A percentile compares a stretch with the other conserved stretches of the same genome.
These are phyloP conservation scores for Drosophila quadrilineata DNA, from an alignment of 1,140 invertebrate species.

Conservation along the genomic window DNA sequence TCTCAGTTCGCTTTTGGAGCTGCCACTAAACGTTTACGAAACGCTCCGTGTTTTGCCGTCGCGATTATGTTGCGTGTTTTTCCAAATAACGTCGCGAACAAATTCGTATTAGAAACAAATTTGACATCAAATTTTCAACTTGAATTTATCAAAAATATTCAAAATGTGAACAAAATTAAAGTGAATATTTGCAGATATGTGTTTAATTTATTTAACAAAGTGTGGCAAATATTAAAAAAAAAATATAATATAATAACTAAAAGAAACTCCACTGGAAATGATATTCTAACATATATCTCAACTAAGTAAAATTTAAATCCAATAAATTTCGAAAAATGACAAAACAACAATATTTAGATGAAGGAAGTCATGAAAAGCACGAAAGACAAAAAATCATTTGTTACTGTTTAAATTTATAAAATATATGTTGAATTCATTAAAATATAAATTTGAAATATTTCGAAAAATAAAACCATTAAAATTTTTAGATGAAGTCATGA, in stretches of 20 bases:
- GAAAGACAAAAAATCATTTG: no score
- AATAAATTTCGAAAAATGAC: neutral
- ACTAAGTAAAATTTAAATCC: neutral
- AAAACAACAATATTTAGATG: no score
- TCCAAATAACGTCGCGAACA: slow-evolving; percentile 38
- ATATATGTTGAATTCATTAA: no score
- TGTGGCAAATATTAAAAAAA: slow-evolving; percentile 1
- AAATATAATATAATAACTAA: neutral
- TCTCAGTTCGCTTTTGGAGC: slow-evolving; percentile 67
- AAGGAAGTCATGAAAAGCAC: no score
- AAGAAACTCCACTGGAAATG: neutral
- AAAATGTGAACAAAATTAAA: neutral
- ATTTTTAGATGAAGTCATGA: slow-evolving; percentile 5
- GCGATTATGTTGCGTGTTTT: slow-evolving; percentile 28
- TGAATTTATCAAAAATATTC: neutral
- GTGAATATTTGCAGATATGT: slow-evolving; percentile 25
- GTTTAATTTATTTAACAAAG: neutral
- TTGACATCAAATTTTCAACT: slow-evolving; percentile 6
- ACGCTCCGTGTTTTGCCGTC: slow-evolving; percentile 45
- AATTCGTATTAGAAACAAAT: slow-evolving; percentile 1
- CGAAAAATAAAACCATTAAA: slow-evolving; percentile 8
- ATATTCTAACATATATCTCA: neutral
- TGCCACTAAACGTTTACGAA: slow-evolving; percentile 36
- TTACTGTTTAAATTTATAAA: no score
- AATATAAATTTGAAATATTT: slow-evolving; percentile 5